A percentile compares a stretch with the other conserved stretches of the same genome.
phyloP scores from a whole-genome alignment of 2,113 vertebrate species.

The Leptobrachium ailaonicum region DNA sequence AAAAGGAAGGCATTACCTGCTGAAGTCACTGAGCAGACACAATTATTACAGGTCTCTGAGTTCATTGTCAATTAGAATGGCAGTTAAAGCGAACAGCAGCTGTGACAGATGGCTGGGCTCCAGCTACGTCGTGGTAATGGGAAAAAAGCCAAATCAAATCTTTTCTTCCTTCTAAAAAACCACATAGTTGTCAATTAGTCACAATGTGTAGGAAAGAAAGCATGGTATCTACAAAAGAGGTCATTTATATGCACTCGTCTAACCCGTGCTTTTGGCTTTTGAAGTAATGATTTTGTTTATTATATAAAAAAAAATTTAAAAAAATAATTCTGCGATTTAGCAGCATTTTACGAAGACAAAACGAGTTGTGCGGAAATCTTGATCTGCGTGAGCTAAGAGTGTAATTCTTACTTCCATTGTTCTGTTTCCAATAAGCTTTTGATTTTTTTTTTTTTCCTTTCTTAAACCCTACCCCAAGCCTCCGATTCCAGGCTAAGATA shows the following conservation, averaged over 20 bases:
- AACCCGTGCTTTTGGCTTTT: slow-evolving; percentile 49
- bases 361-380: slow-evolving; percentile 49
- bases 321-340: slow-evolving; percentile 45
- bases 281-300: slow-evolving; percentile 58
- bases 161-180: slow-evolving; percentile 62
- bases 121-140: slow-evolving; percentile 79
- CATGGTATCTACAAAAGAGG: slow-evolving; percentile 55
- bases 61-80: slow-evolving; percentile 93
- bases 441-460: slow-evolving; percentile 41
- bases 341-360: slow-evolving; percentile 45
- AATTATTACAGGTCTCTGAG: slow-evolving; percentile 84
- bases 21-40: slow-evolving; percentile 78
- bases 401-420: slow-evolving; percentile 49
- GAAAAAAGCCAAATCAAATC: slow-evolving; percentile 78
- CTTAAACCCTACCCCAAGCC: slow-evolving; percentile 45
- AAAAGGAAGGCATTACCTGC: slow-evolving; percentile 89
- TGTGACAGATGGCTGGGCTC: slow-evolving; percentile 92
- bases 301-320: not conserved
- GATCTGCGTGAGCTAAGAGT: slow-evolving; percentile 52
- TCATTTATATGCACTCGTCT: slow-evolving; percentile 53
- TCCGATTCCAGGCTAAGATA: not conserved
- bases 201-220: slow-evolving; percentile 25
- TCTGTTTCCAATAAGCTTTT: slow-evolving; percentile 49
- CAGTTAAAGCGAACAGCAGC: slow-evolving; percentile 83
- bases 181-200: slow-evolving; percentile 60